These are phyloP conservation scores for Lophotis ruficrista DNA, from an alignment of 2,113 vertebrate genomes.

Conservation along the genomic window DNA sequence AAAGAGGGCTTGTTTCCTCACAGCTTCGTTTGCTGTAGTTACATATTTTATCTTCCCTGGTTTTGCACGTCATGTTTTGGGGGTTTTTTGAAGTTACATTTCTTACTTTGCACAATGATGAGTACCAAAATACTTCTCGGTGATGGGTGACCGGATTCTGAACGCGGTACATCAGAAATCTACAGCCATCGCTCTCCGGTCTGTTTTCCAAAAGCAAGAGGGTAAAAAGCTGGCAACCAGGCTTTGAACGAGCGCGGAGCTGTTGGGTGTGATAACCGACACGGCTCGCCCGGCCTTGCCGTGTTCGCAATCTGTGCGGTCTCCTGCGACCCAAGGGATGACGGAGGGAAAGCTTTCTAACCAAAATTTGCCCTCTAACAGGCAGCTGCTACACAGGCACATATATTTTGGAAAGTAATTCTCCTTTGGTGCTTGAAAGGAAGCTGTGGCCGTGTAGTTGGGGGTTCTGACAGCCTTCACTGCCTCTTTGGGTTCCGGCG, in stretches of 20 bases:
- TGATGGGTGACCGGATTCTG: background rate
- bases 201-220: background rate
- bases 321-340: background rate
- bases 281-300: background rate
- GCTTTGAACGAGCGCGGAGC: background rate
- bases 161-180: background rate
- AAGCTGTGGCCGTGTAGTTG: background rate
- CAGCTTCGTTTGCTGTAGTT: conserved; percentile 5
- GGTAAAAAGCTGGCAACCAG: background rate
- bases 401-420: background rate
- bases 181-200: fast-evolving
- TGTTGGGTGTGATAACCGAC: background rate
- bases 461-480: background rate
- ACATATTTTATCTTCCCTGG: conserved; percentile 1
- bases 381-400: background rate
- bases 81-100: background rate
- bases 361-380: background rate
- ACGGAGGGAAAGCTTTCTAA: background rate
- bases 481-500: background rate
- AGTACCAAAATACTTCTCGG: background rate
- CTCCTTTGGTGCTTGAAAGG: background rate
- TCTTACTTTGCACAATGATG: background rate
- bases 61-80: background rate
- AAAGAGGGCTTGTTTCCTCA: conserved; percentile 7
- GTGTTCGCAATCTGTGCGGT: background rate